These are phyloP conservation scores for Pipistrellus kuhlii DNA, from an alignment of 2,797 vertebrate species.

Conservation along the genomic window DNA sequence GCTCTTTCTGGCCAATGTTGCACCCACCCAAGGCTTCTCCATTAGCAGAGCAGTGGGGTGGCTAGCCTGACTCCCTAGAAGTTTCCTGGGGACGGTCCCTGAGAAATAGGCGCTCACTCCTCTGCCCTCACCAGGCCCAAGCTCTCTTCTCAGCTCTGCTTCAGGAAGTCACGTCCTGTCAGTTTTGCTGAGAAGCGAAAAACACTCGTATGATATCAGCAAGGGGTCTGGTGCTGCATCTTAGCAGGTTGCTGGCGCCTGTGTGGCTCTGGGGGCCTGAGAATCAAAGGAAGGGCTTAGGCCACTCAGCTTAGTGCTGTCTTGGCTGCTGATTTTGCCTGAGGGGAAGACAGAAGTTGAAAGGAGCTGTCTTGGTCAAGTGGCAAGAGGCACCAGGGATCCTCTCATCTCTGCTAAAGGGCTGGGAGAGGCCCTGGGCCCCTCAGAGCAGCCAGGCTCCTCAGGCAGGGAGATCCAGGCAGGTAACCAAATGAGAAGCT, in stretches of 20 bases:
- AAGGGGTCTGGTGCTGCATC: constrained; percentile 82
- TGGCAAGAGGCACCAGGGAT: constrained; percentile 73
- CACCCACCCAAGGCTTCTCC: neutral
- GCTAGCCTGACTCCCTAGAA: neutral
- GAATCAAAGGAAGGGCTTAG: constrained; percentile 88
- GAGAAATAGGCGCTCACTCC: neutral
- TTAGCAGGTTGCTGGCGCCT: constrained; percentile 81
- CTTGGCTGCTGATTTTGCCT: constrained; percentile 85
- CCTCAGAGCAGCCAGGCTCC: neutral
- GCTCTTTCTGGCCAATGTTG: neutral
- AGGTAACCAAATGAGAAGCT: neutral
- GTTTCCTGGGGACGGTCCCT: neutral
- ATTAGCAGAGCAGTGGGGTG: neutral
- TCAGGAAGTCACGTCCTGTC: constrained; percentile 59
- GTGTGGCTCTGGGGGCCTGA: constrained; percentile 84
- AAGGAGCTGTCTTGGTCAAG: constrained; percentile 83
- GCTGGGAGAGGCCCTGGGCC: constrained; percentile 53
- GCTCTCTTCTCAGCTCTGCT: constrained; percentile 67
- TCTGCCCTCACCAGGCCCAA: neutral
- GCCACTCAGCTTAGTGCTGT: constrained; percentile 81
- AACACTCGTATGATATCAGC: constrained; percentile 73
- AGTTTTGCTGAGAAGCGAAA: constrained; percentile 67
- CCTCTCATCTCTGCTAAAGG: constrained; percentile 65
- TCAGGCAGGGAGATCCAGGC: neutral
- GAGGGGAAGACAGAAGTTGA: constrained; percentile 84